Evolutionary conservation across 1,140 invertebrate species (phyloP).

Genomic region (Eumaeus atala): DNA sequence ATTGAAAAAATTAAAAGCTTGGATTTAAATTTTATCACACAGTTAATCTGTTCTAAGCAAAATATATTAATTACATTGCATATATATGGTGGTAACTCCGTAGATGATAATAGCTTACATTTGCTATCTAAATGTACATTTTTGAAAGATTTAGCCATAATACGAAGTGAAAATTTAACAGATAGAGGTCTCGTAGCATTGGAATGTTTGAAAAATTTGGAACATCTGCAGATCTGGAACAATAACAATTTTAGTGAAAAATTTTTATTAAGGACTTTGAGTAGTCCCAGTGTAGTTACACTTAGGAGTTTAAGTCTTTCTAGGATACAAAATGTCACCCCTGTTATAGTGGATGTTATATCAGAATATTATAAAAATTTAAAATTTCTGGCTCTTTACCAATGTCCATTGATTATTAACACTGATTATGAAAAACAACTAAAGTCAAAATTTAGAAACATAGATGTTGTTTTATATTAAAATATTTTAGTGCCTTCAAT

Average conservation of each 20-base stretch:
- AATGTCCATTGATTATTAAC: conserved; percentile 58
- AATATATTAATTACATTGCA: conserved; percentile 46
- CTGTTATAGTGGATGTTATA: conserved; percentile 54
- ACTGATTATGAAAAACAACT: conserved; percentile 63
- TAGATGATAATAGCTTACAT: conserved; percentile 50
- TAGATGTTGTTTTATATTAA: conserved; percentile 61
- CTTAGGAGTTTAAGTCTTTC: conserved; percentile 62
- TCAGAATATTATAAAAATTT: conserved; percentile 61
- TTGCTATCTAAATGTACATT: conserved; percentile 48
- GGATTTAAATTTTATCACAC: conserved; percentile 44
- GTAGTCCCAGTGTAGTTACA: conserved; percentile 37
- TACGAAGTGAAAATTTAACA: conserved; percentile 61
- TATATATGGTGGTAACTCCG: conserved; percentile 55
- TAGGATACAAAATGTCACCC: conserved; percentile 55
- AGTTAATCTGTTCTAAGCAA: conserved; percentile 47
- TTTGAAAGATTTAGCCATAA: conserved; percentile 57
- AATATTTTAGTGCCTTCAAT: conserved; percentile 1
- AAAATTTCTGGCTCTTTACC: conserved; percentile 63
- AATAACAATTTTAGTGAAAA: conserved; percentile 57
- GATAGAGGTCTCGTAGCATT: conserved; percentile 50
- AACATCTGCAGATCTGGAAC: conserved; percentile 66
- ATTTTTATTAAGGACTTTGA: conserved; percentile 43
- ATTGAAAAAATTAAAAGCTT: conserved; percentile 65
- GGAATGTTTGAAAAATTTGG: conserved; percentile 40
- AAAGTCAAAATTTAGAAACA: conserved; percentile 63